These are phyloP conservation scores for Diprion similis DNA, from an alignment of 1,140 invertebrate species.

Conservation along the genomic window DNA sequence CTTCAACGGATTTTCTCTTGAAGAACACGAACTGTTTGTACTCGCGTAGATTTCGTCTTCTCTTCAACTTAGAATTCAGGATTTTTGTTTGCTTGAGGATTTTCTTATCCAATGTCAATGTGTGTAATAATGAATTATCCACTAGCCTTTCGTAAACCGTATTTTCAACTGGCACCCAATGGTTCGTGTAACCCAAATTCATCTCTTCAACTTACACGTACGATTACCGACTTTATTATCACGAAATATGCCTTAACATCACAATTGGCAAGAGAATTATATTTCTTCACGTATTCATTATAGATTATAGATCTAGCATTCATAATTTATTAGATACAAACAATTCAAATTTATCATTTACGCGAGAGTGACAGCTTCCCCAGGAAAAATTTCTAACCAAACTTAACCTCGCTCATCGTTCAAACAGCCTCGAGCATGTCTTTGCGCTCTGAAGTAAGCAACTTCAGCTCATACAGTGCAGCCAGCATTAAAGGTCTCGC, in stretches of 20 bases:
- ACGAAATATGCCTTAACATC: too few species aligned
- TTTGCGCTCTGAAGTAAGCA: too few species aligned
- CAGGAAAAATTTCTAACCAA: too few species aligned
- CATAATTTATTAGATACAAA: too few species aligned
- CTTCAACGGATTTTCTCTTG: not conserved
- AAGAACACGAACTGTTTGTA: not conserved
- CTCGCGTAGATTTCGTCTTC: not conserved
- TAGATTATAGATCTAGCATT: too few species aligned
- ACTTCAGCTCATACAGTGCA: too few species aligned
- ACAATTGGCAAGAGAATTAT: not conserved
- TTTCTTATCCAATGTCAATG: not conserved
- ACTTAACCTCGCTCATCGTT: too few species aligned
- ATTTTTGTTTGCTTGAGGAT: not conserved
- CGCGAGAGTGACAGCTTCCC: too few species aligned
- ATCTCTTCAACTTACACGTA: not conserved
- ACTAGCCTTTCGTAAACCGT: not conserved
- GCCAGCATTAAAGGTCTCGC: too few species aligned
- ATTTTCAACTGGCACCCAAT: not conserved
- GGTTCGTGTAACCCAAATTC: not conserved
- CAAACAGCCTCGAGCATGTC: too few species aligned
- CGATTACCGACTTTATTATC: too few species aligned
- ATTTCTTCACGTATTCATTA: not conserved
- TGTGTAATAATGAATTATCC: not conserved
- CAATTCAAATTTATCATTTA: too few species aligned
- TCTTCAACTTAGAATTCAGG: not conserved